Evolutionary conservation across 2,113 vertebrate genomes (phyloP).

Genomic region (western clawed frog (Xenopus tropicalis)): UCB_Xtro_10.0 CM004450.2:104817501-104818000

Average conservation of each 20-base stretch:
- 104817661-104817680: slow-evolving; percentile 60
- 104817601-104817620: slow-evolving; percentile 85
- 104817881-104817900: too few species aligned
- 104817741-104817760: neutral
- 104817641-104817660: slow-evolving; percentile 91
- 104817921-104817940: too few species aligned
- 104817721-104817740: neutral
- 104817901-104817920: too few species aligned
- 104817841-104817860: too few species aligned
- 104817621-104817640: slow-evolving; percentile 94
- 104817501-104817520: slow-evolving; percentile 94
- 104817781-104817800: too few species aligned
- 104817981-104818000: too few species aligned
- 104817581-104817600: slow-evolving; percentile 87
- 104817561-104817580: slow-evolving; percentile 89
- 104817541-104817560: slow-evolving; percentile 90
- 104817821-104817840: too few species aligned
- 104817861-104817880: too few species aligned
- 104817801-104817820: too few species aligned
- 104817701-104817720: neutral
- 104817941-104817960: too few species aligned
- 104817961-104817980: too few species aligned
- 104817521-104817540: slow-evolving; percentile 96
- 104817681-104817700: neutral
- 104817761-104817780: too few species aligned